Conservation (phyloP, 2,888 invertebrate genomes). For the Mylabris sibirica region DNA sequence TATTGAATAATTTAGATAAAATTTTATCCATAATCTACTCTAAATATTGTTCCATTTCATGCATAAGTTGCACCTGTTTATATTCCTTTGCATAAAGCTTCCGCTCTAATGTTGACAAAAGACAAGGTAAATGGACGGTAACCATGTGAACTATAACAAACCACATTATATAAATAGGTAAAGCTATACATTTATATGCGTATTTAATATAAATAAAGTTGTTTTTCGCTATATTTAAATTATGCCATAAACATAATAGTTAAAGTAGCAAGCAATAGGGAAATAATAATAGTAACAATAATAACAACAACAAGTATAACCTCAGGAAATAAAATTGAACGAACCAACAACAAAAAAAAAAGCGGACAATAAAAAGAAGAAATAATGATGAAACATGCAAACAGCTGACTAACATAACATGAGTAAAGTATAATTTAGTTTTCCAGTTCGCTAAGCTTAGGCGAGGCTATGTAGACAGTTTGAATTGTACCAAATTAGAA, state of each 20-base stretch:
- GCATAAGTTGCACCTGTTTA: constrained; percentile 6
- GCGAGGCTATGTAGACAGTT: background rate
- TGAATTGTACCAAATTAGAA: background rate
- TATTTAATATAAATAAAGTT: background rate
- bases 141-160: background rate
- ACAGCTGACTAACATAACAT: constrained; percentile 7
- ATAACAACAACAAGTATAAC: background rate
- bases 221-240: background rate
- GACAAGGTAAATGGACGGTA: background rate
- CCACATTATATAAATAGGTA: background rate
- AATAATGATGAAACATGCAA: background rate
- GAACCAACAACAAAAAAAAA: background rate
- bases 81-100: constrained; percentile 1
- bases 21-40: background rate
- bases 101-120: background rate
- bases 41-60: constrained; percentile 1
- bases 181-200: background rate
- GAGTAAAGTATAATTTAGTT: background rate
- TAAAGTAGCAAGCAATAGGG: background rate
- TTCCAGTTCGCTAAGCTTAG: constrained; percentile 9
- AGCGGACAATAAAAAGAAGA: background rate
- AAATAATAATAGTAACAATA: background rate
- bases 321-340: background rate
- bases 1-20: constrained; percentile 5
- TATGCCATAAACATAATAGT: background rate